phyloP scores from a whole-genome alignment of 2,113 vertebrate genomes.

The Nothocercus julius region DNA sequence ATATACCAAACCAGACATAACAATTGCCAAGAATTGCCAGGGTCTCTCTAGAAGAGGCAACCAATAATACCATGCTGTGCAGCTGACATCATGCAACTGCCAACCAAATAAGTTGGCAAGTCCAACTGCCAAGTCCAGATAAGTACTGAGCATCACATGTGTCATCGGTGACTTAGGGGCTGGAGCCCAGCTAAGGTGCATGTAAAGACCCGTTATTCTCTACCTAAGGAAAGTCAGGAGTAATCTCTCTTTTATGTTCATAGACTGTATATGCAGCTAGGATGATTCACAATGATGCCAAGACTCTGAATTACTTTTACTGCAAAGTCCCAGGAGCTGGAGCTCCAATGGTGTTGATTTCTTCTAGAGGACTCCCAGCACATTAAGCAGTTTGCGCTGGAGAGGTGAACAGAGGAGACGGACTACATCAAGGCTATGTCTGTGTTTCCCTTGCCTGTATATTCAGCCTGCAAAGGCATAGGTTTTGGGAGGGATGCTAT shows the following conservation, averaged over 20 bases:
- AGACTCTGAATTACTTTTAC: not conserved
- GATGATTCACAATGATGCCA: not conserved
- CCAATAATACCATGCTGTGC: not conserved
- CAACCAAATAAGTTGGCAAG: not conserved
- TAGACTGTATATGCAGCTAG: not conserved
- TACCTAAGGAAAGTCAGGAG: not conserved
- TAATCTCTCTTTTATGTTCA: not conserved
- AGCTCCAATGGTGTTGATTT: not conserved
- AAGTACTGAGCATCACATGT: not conserved
- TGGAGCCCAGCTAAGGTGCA: not conserved
- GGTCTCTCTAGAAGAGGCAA: not conserved
- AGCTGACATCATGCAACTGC: not conserved
- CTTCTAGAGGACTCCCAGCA: not conserved
- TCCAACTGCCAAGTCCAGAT: not conserved
- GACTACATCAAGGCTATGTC: not conserved
- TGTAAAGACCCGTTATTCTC: not conserved
- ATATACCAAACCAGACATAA: not conserved
- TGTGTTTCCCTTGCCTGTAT: not conserved
- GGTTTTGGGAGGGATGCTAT: not conserved
- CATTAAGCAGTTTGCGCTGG: not conserved
- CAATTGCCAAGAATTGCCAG: not conserved
- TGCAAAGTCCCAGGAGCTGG: not conserved
- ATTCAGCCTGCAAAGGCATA: not conserved
- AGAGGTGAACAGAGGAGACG: not conserved
- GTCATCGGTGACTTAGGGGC: not conserved